Evolutionary conservation across 1,140 invertebrate species (phyloP), one percentile per base, ranked within the genome.

Genomic region (Phocides pigmalion): DNA sequence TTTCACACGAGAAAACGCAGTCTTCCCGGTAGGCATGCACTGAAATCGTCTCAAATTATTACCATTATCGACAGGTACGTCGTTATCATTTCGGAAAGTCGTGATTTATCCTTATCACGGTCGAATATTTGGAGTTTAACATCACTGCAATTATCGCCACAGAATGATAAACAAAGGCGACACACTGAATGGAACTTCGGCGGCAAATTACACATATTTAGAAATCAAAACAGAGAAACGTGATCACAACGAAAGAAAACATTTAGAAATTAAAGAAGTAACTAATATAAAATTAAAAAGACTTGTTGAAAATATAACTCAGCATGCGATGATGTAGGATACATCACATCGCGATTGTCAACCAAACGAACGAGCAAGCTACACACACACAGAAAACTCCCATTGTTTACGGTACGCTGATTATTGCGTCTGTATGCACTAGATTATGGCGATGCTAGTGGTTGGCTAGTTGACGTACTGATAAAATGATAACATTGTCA

Each of bases 131-230:
- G 91, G 81, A 92, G 86, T 91, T 92, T 93, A 90, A 93, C 92
- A 92, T 92, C 92, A 90, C 90, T 93, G 91, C 89, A 91, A 91
- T 90, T 92, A 90, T 91, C 87, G 88, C 89, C 90, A 92, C 89
- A 91, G 86, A 92, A 92, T 90, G 90, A 92, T 92, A 92, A 92
- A 92, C 93, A 94, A 93, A 94, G 93, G 90, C 93, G 92, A 92
- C 93, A 94, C 91, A 94, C 92, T 89, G 93, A 93, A 93, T 94
- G 93, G 91, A 93, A 93, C 92, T 93, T 93, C 92, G 93, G 93
- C 92, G 93, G 93, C 92, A 93, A 93, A 93, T 93, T 93, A 93
- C 92, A 93, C 93, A 94, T 94, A 93, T 93, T 93, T 93, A 92
- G 86, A 84, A 92, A 91, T 83, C 70, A 90, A 90, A 89, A 87